Conservation (phyloP, 1,140 invertebrate genomes). For the Drosophila arizonae region DNA sequence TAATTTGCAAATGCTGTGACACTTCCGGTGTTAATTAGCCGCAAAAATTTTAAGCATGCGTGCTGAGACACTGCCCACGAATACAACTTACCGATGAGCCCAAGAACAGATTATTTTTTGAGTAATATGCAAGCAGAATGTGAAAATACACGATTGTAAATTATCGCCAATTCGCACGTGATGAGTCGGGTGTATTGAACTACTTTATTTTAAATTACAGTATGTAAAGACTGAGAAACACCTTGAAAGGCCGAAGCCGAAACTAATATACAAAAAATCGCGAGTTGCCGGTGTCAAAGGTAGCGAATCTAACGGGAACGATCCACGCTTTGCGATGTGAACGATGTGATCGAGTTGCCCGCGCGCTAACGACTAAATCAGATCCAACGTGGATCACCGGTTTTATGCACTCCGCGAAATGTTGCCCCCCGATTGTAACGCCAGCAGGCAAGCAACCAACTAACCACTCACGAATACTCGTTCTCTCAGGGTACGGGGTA, state of each 20-base stretch:
- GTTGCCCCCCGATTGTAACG: conserved; percentile 40
- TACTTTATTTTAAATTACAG: not conserved
- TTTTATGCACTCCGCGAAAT: conserved; percentile 77
- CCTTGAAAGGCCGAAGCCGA: not conserved
- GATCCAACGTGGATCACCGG: conserved; percentile 72
- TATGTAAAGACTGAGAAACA: no score
- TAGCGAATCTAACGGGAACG: conserved; percentile 17
- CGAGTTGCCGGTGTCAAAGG: conserved; percentile 28
- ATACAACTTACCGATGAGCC: conserved; percentile 36
- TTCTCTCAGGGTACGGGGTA: conserved; percentile 32
- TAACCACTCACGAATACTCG: conserved; percentile 41
- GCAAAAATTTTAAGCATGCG: conserved; percentile 9
- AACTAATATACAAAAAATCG: not conserved
- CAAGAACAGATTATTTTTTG: conserved; percentile 12
- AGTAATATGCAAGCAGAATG: not conserved
- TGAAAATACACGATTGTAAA: not conserved
- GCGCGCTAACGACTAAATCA: conserved; percentile 82
- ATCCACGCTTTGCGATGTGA: conserved; percentile 23
- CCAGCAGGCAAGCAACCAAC: conserved; percentile 21
- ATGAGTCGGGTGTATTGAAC: not conserved
- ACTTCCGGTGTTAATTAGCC: conserved; percentile 48
- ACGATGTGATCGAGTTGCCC: conserved; percentile 81
- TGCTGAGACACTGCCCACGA: conserved; percentile 7
- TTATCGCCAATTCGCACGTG: conserved; percentile 1
- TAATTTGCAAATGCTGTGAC: conserved; percentile 42